Conservation (phyloP, 2,888 invertebrate genomes). For the Eupithecia subfuscata region DNA sequence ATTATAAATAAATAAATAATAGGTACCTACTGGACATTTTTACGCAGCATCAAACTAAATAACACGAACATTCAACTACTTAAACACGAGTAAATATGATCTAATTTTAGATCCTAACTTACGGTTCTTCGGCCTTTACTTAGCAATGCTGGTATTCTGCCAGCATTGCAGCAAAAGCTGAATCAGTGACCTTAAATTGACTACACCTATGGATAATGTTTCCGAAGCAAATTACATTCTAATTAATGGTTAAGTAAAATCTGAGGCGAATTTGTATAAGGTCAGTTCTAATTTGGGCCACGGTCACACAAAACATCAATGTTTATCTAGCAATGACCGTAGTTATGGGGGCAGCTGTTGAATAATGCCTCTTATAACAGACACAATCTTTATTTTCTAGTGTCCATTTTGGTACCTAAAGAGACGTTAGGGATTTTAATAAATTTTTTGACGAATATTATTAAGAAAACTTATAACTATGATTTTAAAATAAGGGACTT, state of each 20-base stretch:
- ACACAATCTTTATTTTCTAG: not conserved
- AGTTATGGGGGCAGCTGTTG: slow-evolving; percentile 15
- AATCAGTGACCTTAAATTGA: not conserved
- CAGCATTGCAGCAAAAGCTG: not conserved
- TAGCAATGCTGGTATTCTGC: not conserved
- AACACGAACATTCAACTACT: no score
- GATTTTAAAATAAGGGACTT: no score
- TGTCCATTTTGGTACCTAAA: not conserved
- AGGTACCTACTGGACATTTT: no score
- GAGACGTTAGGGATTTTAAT: not conserved
- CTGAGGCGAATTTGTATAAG: slow-evolving; percentile 34
- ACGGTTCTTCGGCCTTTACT: not conserved
- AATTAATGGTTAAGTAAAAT: slow-evolving; percentile 12
- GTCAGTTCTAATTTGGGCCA: slow-evolving; percentile 57
- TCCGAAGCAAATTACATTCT: slow-evolving; percentile 5
- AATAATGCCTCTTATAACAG: slow-evolving; percentile 3
- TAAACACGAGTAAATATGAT: not conserved
- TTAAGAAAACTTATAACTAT: no score
- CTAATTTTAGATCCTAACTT: not conserved
- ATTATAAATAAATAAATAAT: not conserved
- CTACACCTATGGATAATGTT: slow-evolving; percentile 1
- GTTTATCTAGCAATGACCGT: slow-evolving; percentile 52
- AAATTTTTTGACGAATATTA: no score
- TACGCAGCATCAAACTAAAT: no score
- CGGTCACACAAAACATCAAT: slow-evolving; percentile 52